Evolutionary conservation across 2,797 vertebrate species (phyloP).

Genomic region (Onychomys leucogaster): DNA sequence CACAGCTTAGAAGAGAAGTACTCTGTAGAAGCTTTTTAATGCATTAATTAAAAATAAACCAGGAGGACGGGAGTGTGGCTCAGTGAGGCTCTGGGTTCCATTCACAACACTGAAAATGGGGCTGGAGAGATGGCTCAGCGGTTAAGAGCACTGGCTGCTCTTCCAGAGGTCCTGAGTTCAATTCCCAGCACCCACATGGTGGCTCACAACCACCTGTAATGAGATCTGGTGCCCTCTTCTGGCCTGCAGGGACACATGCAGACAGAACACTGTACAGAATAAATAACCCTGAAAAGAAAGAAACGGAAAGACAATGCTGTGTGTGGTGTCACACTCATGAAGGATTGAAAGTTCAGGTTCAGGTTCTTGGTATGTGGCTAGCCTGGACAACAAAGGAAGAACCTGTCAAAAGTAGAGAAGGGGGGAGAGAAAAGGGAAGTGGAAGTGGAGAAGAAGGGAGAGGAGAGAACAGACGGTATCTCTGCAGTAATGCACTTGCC

Average conservation of each 20-base stretch:
- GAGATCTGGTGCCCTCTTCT: no score
- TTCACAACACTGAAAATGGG: no score
- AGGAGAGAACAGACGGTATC: not conserved
- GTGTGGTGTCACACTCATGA: not conserved
- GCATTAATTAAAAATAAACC: slow-evolving; percentile 40
- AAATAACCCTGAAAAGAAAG: not conserved
- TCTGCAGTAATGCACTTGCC: not conserved
- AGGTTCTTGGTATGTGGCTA: not conserved
- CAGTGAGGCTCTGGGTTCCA: not conserved
- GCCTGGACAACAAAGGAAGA: not conserved
- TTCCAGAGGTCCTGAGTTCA: no score
- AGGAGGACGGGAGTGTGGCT: not conserved
- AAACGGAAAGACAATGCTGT: not conserved
- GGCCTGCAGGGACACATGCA: no score
- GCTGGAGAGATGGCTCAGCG: no score
- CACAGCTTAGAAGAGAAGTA: not conserved
- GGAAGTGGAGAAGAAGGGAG: not conserved
- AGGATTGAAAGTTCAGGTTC: not conserved
- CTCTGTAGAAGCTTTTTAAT: not conserved
- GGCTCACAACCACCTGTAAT: no score
- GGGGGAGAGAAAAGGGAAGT: no score
- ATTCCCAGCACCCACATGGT: no score
- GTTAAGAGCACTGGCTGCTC: no score
- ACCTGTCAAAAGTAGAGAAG: not conserved
- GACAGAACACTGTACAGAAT: no score